phyloP scores from a whole-genome alignment of 1,140 invertebrate species.

The Thaumetopoea pityocampa region DNA sequence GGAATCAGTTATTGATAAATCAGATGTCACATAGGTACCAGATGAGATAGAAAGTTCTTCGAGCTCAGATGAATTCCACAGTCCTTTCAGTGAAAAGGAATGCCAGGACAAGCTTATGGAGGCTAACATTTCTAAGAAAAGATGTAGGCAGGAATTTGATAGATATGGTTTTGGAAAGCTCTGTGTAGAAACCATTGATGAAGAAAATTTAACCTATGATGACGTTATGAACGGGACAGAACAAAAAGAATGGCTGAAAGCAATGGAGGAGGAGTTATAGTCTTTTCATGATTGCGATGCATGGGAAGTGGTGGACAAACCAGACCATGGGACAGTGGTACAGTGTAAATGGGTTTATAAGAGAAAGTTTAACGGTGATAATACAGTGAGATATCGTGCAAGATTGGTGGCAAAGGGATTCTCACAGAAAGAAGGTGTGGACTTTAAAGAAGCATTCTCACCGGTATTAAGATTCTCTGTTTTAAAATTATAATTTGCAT shows the following conservation, averaged over 20 bases:
- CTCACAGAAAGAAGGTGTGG: background rate
- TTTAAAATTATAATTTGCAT: background rate
- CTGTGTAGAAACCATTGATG: background rate
- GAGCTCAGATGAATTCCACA: conserved; percentile 1
- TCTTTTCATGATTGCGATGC: background rate
- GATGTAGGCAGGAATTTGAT: background rate
- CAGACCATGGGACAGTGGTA: background rate
- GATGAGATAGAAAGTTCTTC: background rate
- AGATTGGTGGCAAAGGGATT: background rate
- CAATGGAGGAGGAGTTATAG: background rate
- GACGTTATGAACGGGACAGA: background rate
- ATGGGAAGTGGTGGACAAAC: background rate
- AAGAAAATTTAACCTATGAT: background rate
- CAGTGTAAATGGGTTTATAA: conserved; percentile 1
- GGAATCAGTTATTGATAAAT: background rate
- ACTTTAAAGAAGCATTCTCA: background rate
- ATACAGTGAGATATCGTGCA: background rate
- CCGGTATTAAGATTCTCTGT: background rate
- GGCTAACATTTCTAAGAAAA: no score
- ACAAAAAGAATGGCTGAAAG: background rate
- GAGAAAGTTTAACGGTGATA: background rate
- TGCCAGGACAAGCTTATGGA: no score
- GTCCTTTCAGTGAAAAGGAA: conserved; percentile 1
- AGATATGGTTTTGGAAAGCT: background rate
- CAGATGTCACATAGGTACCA: conserved; percentile 3